Evolutionary conservation across 2,113 vertebrate genomes (phyloP).

Genomic region (Limanda limanda): DNA sequence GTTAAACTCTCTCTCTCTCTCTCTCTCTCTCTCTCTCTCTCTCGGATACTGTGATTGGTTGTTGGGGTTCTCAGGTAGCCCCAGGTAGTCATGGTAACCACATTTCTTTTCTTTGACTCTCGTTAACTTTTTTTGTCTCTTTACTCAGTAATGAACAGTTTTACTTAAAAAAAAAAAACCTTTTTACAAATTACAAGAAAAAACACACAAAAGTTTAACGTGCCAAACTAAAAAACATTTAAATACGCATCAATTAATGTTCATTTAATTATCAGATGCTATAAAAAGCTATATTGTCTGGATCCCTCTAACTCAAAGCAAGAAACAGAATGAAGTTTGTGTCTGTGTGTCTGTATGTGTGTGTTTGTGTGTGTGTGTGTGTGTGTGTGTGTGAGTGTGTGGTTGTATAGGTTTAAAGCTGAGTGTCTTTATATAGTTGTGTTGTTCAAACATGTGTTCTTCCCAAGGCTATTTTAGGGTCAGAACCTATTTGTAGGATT

Average conservation of each 20-base stretch:
- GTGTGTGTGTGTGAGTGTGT: slow-evolving; percentile 15
- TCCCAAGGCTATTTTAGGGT: too few species aligned
- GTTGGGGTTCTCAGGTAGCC: slow-evolving; percentile 11
- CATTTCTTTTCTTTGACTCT: background rate
- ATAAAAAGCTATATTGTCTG: too few species aligned
- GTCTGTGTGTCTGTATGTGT: slow-evolving; percentile 2
- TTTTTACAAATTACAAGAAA: too few species aligned
- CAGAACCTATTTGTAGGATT: too few species aligned
- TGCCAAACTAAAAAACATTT: too few species aligned
- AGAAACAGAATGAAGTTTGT: too few species aligned
- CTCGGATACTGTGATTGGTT: slow-evolving; percentile 31
- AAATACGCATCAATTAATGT: too few species aligned
- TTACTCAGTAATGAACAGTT: background rate
- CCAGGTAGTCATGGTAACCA: slow-evolving; percentile 5
- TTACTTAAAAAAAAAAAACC: background rate
- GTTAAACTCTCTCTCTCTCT: slow-evolving; percentile 2
- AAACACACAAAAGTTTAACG: too few species aligned
- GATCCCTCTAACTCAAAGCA: background rate
- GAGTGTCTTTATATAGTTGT: too few species aligned
- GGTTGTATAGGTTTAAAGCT: too few species aligned
- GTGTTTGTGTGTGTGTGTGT: slow-evolving; percentile 5
- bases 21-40: slow-evolving; percentile 12
- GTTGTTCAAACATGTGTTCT: too few species aligned
- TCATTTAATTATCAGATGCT: too few species aligned
- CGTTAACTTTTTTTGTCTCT: background rate